phyloP scores from a whole-genome alignment of 1,140 invertebrate genomes.

The Nixonia krombeini region DNA sequence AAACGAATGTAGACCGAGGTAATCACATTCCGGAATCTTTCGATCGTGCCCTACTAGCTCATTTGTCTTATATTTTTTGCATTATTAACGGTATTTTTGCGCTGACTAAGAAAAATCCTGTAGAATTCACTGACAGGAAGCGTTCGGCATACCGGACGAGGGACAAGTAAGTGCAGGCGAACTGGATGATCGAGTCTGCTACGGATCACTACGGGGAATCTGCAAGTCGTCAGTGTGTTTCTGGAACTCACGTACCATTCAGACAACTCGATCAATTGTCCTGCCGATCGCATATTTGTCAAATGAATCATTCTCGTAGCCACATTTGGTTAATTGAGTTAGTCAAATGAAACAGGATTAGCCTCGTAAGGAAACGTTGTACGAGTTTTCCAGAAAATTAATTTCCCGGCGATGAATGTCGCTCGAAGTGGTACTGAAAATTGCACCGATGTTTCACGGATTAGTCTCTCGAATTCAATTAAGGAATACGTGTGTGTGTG shows the following conservation, averaged over 20 bases:
- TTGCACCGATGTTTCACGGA: no score
- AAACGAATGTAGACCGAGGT: not conserved
- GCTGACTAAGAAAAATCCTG: constrained; percentile 11
- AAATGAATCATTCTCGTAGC: no score
- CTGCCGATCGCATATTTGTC: no score
- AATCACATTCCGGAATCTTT: not conserved
- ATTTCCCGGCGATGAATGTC: no score
- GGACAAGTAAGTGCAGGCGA: constrained; percentile 8
- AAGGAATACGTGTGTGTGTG: no score
- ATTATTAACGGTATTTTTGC: constrained; percentile 25
- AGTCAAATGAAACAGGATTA: no score
- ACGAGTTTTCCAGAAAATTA: no score
- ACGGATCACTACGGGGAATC: constrained; percentile 51
- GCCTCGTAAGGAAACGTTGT: no score
- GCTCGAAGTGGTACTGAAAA: no score
- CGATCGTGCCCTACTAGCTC: constrained; percentile 8
- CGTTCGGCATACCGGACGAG: constrained; percentile 30
- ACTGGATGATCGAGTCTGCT: constrained; percentile 13
- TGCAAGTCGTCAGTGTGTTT: constrained; percentile 56
- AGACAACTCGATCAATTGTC: constrained; percentile 12
- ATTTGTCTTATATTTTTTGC: constrained; percentile 14
- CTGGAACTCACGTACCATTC: constrained; percentile 59
- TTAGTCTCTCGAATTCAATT: no score
- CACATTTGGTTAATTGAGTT: no score
- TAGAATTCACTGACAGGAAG: constrained; percentile 42